Base-by-base conservation (phyloP, 2,888 invertebrate species). In the Auanema freiburgensis region DNA sequence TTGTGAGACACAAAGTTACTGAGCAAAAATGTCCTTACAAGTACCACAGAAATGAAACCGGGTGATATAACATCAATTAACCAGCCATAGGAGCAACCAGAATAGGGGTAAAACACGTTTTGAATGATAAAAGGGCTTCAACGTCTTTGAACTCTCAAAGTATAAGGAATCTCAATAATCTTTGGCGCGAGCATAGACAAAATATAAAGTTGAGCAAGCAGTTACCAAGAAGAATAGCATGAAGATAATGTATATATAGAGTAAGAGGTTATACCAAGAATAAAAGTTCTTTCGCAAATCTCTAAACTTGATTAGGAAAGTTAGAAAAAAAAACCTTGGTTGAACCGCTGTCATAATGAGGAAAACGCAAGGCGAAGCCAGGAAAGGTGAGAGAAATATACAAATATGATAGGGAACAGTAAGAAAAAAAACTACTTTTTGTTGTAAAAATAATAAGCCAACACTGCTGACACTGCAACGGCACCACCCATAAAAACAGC, bases 401-500 rank as follows among this genome's bases (percentile, higher is more conserved):
- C 49, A 51, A n/a, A 33, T 44, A 25, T 14, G 23, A 21, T 44
- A 25, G 43, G 40, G 33, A 54, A 43, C 40, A 57, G 44, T 62
- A 61, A 18, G 56, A 23, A 54, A 24, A 21, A 44, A 16, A 23
- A 43, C 33, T 43, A 62, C 21, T 43, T 50, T 40, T 52, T 44
- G 40, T 50, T 42, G 43, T 62, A 62, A 18, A 52, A 52, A 23
- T 57, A 57, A 40, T 62, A 62, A 6, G 49, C 50, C 42, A 57
- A 46, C 14, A 62, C 24, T 43, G 43, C 40, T 10, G 64, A 43
- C 2, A 61, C 63, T 33, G 57, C 62, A 25, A 56, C 52, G 12
- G 56, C 67, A 18, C 61, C 63, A 40, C 68, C 68, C 21, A 71
- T 40, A 6, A 65, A 53, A 1, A 53, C 42, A 1, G 67, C 33